Percentiles rank a stretch among this genome's conserved stretches.
Conservation (phyloP, 2,797 vertebrate species). For the Ambastaia sidthimunki region DNA sequence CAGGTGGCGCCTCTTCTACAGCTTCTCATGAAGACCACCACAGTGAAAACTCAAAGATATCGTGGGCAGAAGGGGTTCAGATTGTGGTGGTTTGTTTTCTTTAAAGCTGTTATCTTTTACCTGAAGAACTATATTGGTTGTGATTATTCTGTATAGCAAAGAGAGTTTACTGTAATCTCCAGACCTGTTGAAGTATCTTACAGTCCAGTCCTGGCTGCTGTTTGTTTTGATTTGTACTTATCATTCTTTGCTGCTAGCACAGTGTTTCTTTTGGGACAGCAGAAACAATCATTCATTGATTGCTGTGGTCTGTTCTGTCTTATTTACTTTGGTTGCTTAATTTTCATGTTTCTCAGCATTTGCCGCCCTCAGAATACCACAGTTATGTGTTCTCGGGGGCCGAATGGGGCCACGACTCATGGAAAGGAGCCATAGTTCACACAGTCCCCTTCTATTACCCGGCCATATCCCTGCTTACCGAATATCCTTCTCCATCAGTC, state of each 20-base stretch:
- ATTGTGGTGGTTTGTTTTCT: constrained; percentile 65
- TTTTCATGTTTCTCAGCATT: constrained; percentile 66
- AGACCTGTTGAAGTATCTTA: not conserved
- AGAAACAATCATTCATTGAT: not conserved
- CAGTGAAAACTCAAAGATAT: constrained; percentile 20
- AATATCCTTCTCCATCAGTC: constrained; percentile 83
- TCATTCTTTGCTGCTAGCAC: constrained; percentile 5
- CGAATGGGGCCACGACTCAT: constrained; percentile 61
- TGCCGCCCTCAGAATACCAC: constrained; percentile 75
- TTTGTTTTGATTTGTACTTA: not conserved
- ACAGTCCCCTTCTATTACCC: constrained; percentile 82
- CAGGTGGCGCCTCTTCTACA: constrained; percentile 76
- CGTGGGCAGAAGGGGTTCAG: constrained; percentile 55
- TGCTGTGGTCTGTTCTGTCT: not conserved
- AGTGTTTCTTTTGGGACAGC: not conserved
- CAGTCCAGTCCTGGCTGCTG: not conserved
- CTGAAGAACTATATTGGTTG: not conserved
- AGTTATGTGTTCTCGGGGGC: constrained; percentile 74
- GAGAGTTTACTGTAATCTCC: not conserved
- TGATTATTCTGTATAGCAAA: not conserved
- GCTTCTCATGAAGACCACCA: constrained; percentile 63
- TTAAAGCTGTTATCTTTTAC: not conserved
- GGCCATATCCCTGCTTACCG: constrained; percentile 79
- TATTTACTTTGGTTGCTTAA: not conserved
- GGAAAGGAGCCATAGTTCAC: constrained; percentile 70